Percentiles rank a stretch among this genome's conserved stretches.
Evolutionary conservation across 2,888 invertebrate genomes (phyloP).

Genomic region (Invenusta paracnida): DNA sequence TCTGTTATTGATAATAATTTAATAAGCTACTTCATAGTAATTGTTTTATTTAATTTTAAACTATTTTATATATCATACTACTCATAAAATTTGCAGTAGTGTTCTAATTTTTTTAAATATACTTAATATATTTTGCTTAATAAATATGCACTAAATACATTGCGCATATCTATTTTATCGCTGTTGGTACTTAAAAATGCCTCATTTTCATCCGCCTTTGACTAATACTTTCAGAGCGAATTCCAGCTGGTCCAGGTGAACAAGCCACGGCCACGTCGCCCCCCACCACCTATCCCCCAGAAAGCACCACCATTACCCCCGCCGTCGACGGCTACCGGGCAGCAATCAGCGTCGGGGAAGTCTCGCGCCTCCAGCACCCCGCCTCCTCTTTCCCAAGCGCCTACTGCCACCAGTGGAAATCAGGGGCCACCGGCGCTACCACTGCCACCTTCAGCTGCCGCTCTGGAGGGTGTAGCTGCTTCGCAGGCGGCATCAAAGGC

Average conservation of each 20-base stretch:
- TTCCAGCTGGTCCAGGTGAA: not conserved
- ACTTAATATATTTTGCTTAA: no score
- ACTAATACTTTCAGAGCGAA: not conserved
- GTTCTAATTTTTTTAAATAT: no score
- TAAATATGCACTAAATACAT: no score
- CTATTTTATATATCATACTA: no score
- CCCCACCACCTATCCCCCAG: not conserved
- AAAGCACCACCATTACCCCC: not conserved
- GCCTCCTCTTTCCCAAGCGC: not conserved
- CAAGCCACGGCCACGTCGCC: not conserved
- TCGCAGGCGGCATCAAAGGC: not conserved
- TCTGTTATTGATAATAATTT: no score
- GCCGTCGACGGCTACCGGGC: not conserved
- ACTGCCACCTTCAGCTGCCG: no score
- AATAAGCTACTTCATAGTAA: no score
- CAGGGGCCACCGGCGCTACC: not conserved
- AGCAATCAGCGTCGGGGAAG: not conserved
- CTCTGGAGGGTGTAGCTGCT: not conserved
- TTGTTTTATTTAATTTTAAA: no score
- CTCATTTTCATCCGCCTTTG: not conserved
- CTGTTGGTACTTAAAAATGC: not conserved
- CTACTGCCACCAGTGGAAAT: not conserved
- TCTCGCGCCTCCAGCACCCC: not conserved
- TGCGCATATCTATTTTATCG: no score
- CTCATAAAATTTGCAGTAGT: no score